Percentiles rank a stretch among this genome's conserved stretches.
phyloP scores from a whole-genome alignment of 2,888 invertebrate genomes.

The Chromoteleia sp. region DNA sequence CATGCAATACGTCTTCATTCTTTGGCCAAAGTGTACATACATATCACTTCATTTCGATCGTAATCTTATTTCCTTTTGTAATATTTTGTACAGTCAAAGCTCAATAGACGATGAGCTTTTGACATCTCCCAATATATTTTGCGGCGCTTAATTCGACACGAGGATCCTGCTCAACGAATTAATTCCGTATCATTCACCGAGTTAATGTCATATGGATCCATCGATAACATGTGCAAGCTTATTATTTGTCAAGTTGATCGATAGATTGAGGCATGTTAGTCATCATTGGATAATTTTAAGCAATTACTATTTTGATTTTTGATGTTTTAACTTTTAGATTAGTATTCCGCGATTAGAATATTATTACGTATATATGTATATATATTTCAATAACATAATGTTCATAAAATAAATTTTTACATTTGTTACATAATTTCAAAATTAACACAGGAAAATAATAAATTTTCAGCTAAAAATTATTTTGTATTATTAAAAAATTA shows the following conservation, averaged over 20 bases:
- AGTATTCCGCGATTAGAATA: slow-evolving; percentile 25
- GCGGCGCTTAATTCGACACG: slow-evolving; percentile 40
- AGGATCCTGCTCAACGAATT: slow-evolving; percentile 41
- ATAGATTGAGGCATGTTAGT: slow-evolving; percentile 37
- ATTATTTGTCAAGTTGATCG: slow-evolving; percentile 46
- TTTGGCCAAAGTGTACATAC: slow-evolving; percentile 15
- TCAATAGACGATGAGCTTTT: slow-evolving; percentile 53
- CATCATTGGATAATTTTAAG: slow-evolving; percentile 39
- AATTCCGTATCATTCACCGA: slow-evolving; percentile 53
- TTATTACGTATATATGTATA: too few species aligned
- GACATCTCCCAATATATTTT: slow-evolving; percentile 50
- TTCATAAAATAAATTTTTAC: too few species aligned
- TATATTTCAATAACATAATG: too few species aligned
- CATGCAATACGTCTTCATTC: slow-evolving; percentile 11
- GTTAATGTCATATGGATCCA: slow-evolving; percentile 48
- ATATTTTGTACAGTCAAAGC: slow-evolving; percentile 42
- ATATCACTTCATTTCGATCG: slow-evolving; percentile 10
- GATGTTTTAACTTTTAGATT: slow-evolving; percentile 26
- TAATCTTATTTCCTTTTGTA: slow-evolving; percentile 38
- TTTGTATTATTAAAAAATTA: too few species aligned
- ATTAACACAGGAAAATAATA: too few species aligned
- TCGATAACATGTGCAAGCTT: slow-evolving; percentile 47
- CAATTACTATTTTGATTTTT: slow-evolving; percentile 25
- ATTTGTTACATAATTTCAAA: too few species aligned
- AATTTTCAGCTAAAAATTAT: too few species aligned